phyloP scores from a whole-genome alignment of 2,888 invertebrate species.

The Lithophane semibrunnea region DNA sequence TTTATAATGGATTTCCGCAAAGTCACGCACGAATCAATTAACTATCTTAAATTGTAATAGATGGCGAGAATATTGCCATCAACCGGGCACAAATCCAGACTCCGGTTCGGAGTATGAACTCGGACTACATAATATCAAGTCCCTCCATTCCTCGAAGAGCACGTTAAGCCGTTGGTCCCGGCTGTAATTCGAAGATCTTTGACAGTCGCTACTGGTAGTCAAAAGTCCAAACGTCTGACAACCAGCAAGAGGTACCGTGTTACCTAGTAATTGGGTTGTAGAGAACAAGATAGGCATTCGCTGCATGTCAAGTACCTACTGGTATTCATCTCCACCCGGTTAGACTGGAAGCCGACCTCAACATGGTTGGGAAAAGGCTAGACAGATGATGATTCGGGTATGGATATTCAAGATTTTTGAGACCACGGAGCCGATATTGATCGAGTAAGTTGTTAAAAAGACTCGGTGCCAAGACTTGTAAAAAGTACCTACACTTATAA shows the following conservation, averaged over 20 bases:
- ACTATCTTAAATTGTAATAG: too few species aligned
- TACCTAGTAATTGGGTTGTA: not conserved
- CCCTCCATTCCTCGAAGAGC: not conserved
- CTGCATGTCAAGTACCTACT: not conserved
- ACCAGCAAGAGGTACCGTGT: not conserved
- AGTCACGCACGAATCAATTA: too few species aligned
- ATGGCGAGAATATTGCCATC: too few species aligned
- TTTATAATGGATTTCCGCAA: too few species aligned
- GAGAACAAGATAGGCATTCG: too few species aligned
- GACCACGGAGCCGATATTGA: not conserved
- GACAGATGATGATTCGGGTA: not conserved
- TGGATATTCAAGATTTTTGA: not conserved
- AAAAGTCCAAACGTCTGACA: not conserved
- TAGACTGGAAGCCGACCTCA: not conserved
- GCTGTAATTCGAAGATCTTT: not conserved
- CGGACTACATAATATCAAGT: too few species aligned
- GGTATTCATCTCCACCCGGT: not conserved
- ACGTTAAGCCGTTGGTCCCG: not conserved
- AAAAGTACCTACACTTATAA: not conserved
- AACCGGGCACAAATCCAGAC: too few species aligned
- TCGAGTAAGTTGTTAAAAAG: conserved; percentile 3
- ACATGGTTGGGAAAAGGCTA: not conserved
- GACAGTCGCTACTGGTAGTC: not conserved
- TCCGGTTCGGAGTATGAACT: too few species aligned
- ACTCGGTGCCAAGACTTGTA: conserved; percentile 12